Percentiles rank a stretch among this genome's conserved stretches.
phyloP scores from a whole-genome alignment of 2,888 invertebrate genomes.

The Erannis defoliaria region DNA sequence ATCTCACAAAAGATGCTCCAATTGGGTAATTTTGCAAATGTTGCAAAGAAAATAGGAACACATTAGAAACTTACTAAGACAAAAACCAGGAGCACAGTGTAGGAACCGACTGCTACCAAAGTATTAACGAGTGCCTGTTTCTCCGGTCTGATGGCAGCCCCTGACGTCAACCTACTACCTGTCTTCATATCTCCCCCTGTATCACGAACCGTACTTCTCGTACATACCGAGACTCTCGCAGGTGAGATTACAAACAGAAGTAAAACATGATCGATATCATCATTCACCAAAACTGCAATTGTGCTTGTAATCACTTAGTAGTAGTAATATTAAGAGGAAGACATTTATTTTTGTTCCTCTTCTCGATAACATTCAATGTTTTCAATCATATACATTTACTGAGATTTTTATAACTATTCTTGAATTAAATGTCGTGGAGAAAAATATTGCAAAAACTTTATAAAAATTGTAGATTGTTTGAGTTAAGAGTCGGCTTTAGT shows the following conservation, averaged over 20 bases:
- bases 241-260: slow-evolving; percentile 64
- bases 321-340: too few species aligned
- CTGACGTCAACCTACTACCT: slow-evolving; percentile 79
- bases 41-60: neutral
- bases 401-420: too few species aligned
- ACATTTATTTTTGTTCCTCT: too few species aligned
- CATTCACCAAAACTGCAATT: neutral
- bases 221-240: slow-evolving; percentile 78
- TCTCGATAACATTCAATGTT: too few species aligned
- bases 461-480: neutral
- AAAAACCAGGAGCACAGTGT: neutral
- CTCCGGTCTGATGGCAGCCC: slow-evolving; percentile 68
- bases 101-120: neutral
- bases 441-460: too few species aligned
- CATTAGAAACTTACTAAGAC: neutral
- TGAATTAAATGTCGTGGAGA: too few species aligned
- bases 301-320: neutral
- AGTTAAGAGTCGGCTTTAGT: too few species aligned
- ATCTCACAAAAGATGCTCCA: neutral
- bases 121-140: slow-evolving; percentile 36
- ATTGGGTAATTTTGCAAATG: neutral
- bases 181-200: slow-evolving; percentile 72
- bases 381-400: too few species aligned
- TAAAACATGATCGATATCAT: neutral
- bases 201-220: slow-evolving; percentile 75